Evolutionary conservation across 1,140 invertebrate genomes (phyloP), one percentile per base, ranked within the genome.

Genomic region (Brachionus rotundiformis): DNA sequence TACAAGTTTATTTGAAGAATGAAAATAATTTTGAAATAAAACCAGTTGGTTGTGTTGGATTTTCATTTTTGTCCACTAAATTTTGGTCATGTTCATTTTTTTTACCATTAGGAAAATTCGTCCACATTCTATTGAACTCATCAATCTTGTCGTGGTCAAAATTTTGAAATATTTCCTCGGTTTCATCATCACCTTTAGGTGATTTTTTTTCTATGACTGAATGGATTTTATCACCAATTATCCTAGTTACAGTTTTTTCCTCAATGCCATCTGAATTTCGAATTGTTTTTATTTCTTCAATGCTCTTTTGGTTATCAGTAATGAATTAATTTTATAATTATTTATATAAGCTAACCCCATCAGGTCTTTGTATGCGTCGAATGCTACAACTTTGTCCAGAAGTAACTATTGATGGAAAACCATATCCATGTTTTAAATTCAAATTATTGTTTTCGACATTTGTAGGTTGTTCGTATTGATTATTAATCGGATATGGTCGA

Each of bases 241-340:
- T 79, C 33, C 76, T 36, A 10, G 76, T 79, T 29, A 79, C 76
- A 59, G 29, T 33, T 41, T 39, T 54, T 63, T 79, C 47, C 47
- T 79, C 76, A 23, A 25, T 29, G 10, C 76, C 76, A 41, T 79
- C 76, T 0, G 76, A 79, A 59, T 63, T 59, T 36, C 76, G 44
- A 31, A 79, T 27, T 10, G 76, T 79, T 63, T 63, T 79, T 31
- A 79, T 49, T 79, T 79, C 76, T 16, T 79, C 76, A 13, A 79
- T 63, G 10, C 76, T 79, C 76, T 41, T n/a, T n/a, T n/a, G n/a
- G n/a, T n/a, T n/a, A n/a, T n/a, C n/a, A n/a, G n/a, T n/a, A n/a
- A n/a, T n/a, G n/a, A n/a, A n/a, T n/a, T n/a, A n/a, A n/a, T n/a
- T n/a, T n/a, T n/a, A n/a, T n/a, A n/a, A n/a, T n/a, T n/a, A n/a